Percentiles rank a stretch among this genome's conserved stretches.
These are phyloP conservation scores for Coregonus sp. DNA, from an alignment of 2,797 vertebrate genomes.

Conservation along the genomic window DNA sequence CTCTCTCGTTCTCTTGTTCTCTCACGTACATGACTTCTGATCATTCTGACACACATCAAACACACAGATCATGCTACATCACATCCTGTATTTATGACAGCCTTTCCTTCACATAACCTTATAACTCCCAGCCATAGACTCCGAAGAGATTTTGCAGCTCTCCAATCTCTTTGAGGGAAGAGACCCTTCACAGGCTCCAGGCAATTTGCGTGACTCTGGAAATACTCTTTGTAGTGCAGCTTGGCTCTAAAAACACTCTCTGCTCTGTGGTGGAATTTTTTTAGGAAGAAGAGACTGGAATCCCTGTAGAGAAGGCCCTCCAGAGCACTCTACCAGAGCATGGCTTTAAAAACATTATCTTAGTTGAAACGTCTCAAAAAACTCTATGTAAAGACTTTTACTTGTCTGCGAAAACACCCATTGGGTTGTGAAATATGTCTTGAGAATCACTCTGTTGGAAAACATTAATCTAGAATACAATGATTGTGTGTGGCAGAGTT, in stretches of 20 bases:
- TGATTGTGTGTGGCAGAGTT: background rate
- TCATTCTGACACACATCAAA: background rate
- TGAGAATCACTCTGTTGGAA: background rate
- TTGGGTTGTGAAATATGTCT: conserved; percentile 1
- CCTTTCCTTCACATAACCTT: background rate
- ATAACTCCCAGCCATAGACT: background rate
- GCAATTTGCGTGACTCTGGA: background rate
- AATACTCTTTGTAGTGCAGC: background rate
- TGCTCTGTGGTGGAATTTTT: background rate
- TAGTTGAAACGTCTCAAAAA: background rate
- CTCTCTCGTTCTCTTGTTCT: too few species aligned
- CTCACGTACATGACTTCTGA: background rate
- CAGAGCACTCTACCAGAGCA: background rate
- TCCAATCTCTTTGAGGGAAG: background rate
- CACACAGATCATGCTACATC: background rate
- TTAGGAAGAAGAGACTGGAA: background rate
- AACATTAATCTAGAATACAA: background rate
- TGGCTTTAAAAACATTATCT: background rate
- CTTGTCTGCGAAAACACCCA: background rate
- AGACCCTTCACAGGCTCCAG: background rate
- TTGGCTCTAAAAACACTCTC: background rate
- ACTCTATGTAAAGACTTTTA: too few species aligned
- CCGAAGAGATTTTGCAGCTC: background rate
- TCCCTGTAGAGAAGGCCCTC: background rate
- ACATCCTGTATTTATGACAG: background rate